Base-by-base conservation (phyloP, 1,140 invertebrate genomes). In the Drosophila punjabiensis region DNA sequence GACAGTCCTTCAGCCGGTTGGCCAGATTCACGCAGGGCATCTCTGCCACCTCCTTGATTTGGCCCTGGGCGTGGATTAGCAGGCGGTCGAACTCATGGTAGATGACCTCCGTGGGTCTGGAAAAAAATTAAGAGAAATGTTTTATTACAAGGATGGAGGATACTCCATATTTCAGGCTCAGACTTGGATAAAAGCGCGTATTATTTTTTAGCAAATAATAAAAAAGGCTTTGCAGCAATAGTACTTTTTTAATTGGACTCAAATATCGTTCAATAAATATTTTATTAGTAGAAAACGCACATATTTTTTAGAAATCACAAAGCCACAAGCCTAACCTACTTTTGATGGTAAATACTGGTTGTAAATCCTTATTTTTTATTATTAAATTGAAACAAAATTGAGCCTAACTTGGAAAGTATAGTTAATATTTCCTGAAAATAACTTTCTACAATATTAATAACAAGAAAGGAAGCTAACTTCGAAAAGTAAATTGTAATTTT, bases 41-140 rank as follows among this genome's bases (percentile, higher is more conserved):
- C 6, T 73, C 50, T 0, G 11, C 39, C 28, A 63, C 24, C 16
- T 35, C n/a, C 18, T 37, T n/a, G 20, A 84, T 35, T 10, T 84
- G 78, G 0, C 32, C 52, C 20, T 67, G 39, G 1, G 52, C 77
- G 2, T 74, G 37, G 43, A 20, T 30, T 5, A 82, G 35, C 64
- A 85, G 18, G 0, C 86, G 81, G 45, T 89, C 73, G 13, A 88
- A 85, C 52, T 89, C 85, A 45, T 66, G 52, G 10, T 56, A 24
- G 16, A 88, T 85, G 30, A 47, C 69, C 32, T 81, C 78, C 18
- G 63, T 55, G 11, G 79, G 45, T 32, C 82, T 86, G 47, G 4
- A 14, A 8, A 5, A 18, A 9, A 8, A 18, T 53, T 11, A 11
- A 2, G 3, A 16, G 1, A 24, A 3, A 16, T 5, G 2, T 2